phyloP scores from a whole-genome alignment of 2,113 vertebrate genomes.

The Indicator maculatus region DNA sequence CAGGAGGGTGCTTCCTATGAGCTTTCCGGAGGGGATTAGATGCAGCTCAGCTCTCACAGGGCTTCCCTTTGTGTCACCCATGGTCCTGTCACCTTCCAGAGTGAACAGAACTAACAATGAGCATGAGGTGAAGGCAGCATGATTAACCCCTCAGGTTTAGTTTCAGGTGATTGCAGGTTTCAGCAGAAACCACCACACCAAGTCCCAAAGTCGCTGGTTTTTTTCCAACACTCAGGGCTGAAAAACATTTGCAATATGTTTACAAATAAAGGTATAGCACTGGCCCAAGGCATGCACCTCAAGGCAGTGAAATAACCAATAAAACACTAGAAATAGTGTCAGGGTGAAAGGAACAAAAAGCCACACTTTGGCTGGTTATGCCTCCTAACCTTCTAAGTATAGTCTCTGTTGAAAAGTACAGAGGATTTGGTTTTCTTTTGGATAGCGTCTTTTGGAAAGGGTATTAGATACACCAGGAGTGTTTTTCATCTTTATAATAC shows the following conservation, averaged over 20 bases:
- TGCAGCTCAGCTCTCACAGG: slow-evolving; percentile 35
- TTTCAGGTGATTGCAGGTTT: not conserved
- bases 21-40: slow-evolving; percentile 28
- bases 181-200: not conserved
- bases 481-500: not conserved
- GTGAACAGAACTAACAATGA: slow-evolving; percentile 10
- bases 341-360: not conserved
- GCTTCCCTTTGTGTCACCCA: slow-evolving; percentile 5
- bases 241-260: not conserved
- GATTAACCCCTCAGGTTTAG: not conserved
- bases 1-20: slow-evolving; percentile 18
- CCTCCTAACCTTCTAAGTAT: not conserved
- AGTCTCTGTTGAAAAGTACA: not conserved
- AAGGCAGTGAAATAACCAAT: not conserved
- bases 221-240: not conserved
- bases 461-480: not conserved
- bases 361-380: not conserved
- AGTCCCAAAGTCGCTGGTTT: not conserved
- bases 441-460: not conserved
- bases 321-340: not conserved
- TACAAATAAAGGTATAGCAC: not conserved
- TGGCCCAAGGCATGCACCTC: not conserved
- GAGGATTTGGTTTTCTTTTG: not conserved
- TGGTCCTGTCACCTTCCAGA: slow-evolving; percentile 50
- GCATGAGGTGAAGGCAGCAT: not conserved